These are phyloP conservation scores for Episyrphus balteatus DNA, from an alignment of 1,140 invertebrate species.

Conservation along the genomic window DNA sequence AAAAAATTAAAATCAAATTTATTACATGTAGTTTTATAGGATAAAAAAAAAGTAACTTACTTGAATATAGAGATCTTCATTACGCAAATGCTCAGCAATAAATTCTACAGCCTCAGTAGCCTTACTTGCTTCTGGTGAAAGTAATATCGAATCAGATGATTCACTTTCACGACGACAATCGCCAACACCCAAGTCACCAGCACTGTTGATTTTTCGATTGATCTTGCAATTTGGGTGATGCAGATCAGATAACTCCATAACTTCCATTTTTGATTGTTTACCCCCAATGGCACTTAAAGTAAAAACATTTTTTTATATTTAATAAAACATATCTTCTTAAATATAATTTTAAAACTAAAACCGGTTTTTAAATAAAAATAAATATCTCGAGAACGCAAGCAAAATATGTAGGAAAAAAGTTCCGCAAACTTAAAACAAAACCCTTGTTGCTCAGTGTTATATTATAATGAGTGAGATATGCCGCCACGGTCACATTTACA, in stretches of 20 bases:
- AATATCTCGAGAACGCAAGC: too few species aligned
- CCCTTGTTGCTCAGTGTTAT: too few species aligned
- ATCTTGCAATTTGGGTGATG: conserved; percentile 95
- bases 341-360: too few species aligned
- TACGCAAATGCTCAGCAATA: conserved; percentile 93
- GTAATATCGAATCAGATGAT: conserved; percentile 76
- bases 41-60: conserved; percentile 39
- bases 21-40: background rate
- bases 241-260: conserved; percentile 87
- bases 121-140: conserved; percentile 86
- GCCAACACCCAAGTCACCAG: conserved; percentile 48
- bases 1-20: conserved; percentile 9
- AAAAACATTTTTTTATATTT: too few species aligned
- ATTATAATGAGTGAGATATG: too few species aligned
- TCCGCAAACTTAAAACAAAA: too few species aligned
- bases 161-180: conserved; percentile 73
- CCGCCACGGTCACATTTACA: too few species aligned
- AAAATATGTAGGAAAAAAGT: too few species aligned
- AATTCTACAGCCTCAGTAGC: conserved; percentile 96
- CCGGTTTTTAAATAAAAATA: too few species aligned
- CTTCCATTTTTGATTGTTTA: conserved; percentile 72
- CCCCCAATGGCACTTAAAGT: conserved; percentile 41
- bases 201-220: conserved; percentile 69
- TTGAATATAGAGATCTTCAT: conserved; percentile 95
- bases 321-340: too few species aligned